phyloP scores from a whole-genome alignment of 1,140 invertebrate species.

The Nixonia krombeini region DNA sequence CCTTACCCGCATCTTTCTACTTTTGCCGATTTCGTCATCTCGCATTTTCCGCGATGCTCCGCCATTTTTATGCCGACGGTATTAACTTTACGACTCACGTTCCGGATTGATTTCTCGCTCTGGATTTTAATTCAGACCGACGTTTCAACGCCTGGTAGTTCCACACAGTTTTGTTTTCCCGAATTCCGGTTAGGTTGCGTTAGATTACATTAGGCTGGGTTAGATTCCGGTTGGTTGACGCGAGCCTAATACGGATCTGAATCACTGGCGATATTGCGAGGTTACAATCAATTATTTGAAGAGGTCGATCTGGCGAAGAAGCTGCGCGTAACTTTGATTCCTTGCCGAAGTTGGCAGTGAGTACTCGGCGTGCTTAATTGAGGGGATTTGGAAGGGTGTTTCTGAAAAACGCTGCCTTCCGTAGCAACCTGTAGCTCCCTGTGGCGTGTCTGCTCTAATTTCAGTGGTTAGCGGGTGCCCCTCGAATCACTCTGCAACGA shows the following conservation, averaged over 20 bases:
- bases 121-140: too few species aligned
- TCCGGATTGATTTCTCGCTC: too few species aligned
- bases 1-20: not conserved
- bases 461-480: conserved; percentile 60
- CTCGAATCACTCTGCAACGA: conserved; percentile 65
- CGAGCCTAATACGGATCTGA: not conserved
- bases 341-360: conserved; percentile 30
- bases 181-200: too few species aligned
- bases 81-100: not conserved
- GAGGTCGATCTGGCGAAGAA: conserved; percentile 7
- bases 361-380: conserved; percentile 37
- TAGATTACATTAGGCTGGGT: too few species aligned
- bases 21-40: too few species aligned
- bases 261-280: conserved; percentile 17
- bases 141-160: too few species aligned
- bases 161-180: too few species aligned
- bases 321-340: conserved; percentile 43
- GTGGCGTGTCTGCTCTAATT: conserved; percentile 60
- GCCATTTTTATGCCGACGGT: not conserved
- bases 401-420: conserved; percentile 60
- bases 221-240: not conserved
- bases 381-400: conserved; percentile 49
- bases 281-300: conserved; percentile 37
- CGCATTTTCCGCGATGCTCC: not conserved
- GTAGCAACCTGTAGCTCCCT: conserved; percentile 65